Conservation (phyloP, 2,113 vertebrate species). For the Malurus melanocephalus region DNA sequence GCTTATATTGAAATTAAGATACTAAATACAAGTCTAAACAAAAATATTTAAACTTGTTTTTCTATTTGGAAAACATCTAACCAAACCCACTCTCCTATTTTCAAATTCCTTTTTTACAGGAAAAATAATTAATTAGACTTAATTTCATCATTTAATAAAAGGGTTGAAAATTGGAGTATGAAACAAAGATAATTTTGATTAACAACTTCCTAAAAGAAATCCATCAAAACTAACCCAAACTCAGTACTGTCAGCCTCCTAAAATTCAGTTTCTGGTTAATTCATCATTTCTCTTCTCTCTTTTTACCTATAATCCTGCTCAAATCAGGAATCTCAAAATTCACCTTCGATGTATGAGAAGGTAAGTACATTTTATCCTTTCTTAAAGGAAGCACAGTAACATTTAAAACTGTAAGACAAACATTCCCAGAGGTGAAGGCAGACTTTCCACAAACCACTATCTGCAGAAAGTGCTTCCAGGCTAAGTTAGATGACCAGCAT, state of each 20-base stretch:
- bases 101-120: background rate
- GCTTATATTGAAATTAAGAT: background rate
- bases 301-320: background rate
- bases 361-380: background rate
- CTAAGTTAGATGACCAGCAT: background rate
- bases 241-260: background rate
- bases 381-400: background rate
- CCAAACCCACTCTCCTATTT: background rate
- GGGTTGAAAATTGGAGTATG: background rate
- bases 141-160: background rate
- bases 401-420: background rate
- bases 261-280: background rate
- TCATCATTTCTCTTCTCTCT: background rate
- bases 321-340: background rate
- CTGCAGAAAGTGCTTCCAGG: background rate
- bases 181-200: background rate
- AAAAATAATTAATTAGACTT: background rate
- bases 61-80: background rate
- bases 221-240: background rate
- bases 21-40: background rate
- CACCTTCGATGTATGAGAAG: background rate
- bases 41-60: background rate
- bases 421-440: background rate
- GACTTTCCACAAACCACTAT: background rate
- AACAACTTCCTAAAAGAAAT: background rate